A percentile compares a stretch with the other conserved stretches of the same genome.
These are phyloP conservation scores for Caiman crocodilus DNA, from an alignment of 2,797 vertebrate species.

Conservation along the genomic window DNA sequence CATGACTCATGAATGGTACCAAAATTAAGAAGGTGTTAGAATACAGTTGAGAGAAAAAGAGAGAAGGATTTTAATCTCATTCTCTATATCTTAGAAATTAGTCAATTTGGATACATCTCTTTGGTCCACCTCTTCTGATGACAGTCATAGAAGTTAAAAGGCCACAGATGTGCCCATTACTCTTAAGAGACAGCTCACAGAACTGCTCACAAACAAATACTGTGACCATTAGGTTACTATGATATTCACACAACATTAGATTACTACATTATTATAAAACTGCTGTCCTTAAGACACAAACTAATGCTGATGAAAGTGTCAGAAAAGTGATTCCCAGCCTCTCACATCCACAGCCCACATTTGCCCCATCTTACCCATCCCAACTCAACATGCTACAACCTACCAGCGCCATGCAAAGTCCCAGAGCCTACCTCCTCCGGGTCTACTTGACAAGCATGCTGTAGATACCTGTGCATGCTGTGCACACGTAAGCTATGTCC, in stretches of 20 bases:
- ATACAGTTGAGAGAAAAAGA: no score
- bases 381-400: not conserved
- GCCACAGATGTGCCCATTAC: fast-evolving
- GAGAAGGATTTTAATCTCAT: not conserved
- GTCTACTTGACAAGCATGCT: no score
- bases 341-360: no score
- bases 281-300: not conserved
- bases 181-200: not conserved
- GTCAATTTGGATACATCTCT: not conserved
- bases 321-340: no score
- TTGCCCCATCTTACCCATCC: not conserved
- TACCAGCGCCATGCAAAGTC: not conserved
- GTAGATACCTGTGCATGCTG: no score
- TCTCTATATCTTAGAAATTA: not conserved
- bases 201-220: fast-evolving
- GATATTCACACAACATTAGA: no score
- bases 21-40: fast-evolving
- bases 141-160: not conserved
- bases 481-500: no score
- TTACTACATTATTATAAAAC: not conserved
- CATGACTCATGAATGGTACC: not conserved
- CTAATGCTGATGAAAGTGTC: no score
- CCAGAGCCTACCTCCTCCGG: not conserved
- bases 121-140: no score
- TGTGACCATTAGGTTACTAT: fast-evolving